Evolutionary conservation across 2,888 invertebrate species (phyloP), one percentile per base, ranked within the genome.

Genomic region (Craniophora ligustri): DNA sequence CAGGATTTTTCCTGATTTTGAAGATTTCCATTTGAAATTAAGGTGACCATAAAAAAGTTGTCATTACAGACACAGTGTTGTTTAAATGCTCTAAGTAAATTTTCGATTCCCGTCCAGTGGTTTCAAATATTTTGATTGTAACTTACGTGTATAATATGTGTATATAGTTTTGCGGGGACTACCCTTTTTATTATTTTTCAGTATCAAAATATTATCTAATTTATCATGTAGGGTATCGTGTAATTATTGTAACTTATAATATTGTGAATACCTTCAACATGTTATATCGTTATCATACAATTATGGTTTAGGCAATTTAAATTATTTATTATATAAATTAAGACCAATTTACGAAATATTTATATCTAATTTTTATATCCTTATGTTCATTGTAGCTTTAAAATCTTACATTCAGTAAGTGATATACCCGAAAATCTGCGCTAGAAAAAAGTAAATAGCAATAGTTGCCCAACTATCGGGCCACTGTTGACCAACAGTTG

Each of bases 61-160:
- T 21, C 5, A 6, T 21, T 8, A 8, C 15, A 21, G 1, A 2
- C 1, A 10, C 15, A 5, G 26, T 23, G 4, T 19, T 63, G 70
- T 69, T 65, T 69, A 48, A 30, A 64, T 64, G 59, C 70, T 64
- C 70, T 48, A 41, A 48, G 66, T 40, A n/a, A n/a, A 30, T 1
- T 26, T 11, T 48, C 70, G 71, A 50, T 51, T 60, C 75, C 69
- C 69, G 75, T 70, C 75, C 69, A 69, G 49, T 65, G 42, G 46
- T 53, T 45, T 55, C 44, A 49, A 32, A 56, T 30, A 47, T 46
- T 38, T 45, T 32, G 30, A 48, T 63, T 50, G 38, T 68, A 38
- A 40, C 40, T 64, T 64, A 32, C 23, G 42, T 69, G 44, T 69
- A 48, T 55, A 35, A 45, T 63, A 51, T 41, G 31, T 55, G 65